phyloP scores from a whole-genome alignment of 2,113 vertebrate genomes.

The human (Homo sapiens) region GRCh38 chr3:30593001-30593500 shows the following conservation, averaged over 20 bases:
- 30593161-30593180: not conserved
- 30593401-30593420: not conserved
- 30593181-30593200: not conserved
- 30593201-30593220: not conserved
- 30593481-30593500: not conserved
- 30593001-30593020: not conserved
- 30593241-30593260: not conserved
- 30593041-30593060: not conserved
- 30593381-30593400: not conserved
- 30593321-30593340: not conserved
- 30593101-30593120: not conserved
- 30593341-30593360: not conserved
- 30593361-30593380: not conserved
- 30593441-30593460: not conserved
- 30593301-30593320: not conserved
- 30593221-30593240: not conserved
- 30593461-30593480: not conserved
- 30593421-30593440: not conserved
- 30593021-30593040: not conserved
- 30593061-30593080: not conserved
- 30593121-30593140: not conserved
- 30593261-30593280: not conserved
- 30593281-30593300: not conserved
- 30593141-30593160: not conserved
- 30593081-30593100: not conserved